Conservation (phyloP, 2,797 vertebrate species). For the Chromobotia macracanthus region DNA sequence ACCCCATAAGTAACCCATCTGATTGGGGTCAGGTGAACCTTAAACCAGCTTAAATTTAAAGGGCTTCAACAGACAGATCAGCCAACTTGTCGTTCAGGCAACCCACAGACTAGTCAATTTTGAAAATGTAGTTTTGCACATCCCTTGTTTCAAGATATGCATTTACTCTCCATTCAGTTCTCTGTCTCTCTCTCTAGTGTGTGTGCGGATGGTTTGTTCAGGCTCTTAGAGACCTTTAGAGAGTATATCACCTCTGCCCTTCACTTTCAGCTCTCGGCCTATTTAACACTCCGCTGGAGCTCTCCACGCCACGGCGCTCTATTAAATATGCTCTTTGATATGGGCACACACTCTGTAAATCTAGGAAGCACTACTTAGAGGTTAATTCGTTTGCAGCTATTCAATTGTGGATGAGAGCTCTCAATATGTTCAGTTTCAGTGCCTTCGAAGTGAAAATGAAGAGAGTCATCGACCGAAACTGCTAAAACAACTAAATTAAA, state of each 20-base stretch:
- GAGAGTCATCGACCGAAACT: conserved; percentile 28
- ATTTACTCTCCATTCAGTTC: not conserved
- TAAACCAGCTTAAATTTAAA: not conserved
- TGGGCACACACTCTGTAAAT: conserved; percentile 47
- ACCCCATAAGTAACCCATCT: not conserved
- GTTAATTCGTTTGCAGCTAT: conserved; percentile 55
- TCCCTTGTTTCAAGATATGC: not conserved
- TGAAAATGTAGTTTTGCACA: not conserved
- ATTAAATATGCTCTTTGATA: conserved; percentile 58
- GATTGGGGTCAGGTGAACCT: not conserved
- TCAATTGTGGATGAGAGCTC: conserved; percentile 56
- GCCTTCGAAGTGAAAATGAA: conserved; percentile 21
- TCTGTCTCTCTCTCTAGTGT: not conserved
- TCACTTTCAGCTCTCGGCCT: conserved; percentile 47
- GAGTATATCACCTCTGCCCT: conserved; percentile 56
- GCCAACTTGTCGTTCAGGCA: not conserved
- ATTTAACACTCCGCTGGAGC: conserved; percentile 51
- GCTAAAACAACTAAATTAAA: conserved; percentile 31
- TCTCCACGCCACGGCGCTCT: conserved; percentile 42
- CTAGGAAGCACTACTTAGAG: conserved; percentile 49
- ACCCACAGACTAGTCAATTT: not conserved
- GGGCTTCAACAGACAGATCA: not conserved
- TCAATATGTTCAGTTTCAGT: conserved; percentile 42
- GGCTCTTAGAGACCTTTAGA: conserved; percentile 38
- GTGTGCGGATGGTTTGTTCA: conserved; percentile 24